These are phyloP conservation scores for Ophion ventricosus DNA, from an alignment of 2,888 invertebrate species.

Conservation along the genomic window DNA sequence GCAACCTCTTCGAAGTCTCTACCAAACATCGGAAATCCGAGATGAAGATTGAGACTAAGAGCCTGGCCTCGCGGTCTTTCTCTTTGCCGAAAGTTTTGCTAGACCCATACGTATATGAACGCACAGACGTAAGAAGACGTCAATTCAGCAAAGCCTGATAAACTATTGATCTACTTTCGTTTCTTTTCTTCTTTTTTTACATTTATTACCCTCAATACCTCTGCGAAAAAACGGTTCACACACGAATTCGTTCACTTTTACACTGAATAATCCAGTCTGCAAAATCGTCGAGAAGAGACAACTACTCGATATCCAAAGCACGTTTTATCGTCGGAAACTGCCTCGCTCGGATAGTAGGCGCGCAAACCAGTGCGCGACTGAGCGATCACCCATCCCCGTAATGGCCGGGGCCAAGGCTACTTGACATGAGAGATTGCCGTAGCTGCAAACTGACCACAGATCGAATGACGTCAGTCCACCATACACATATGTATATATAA, in stretches of 20 bases:
- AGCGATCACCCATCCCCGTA: not conserved
- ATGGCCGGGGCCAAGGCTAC: not conserved
- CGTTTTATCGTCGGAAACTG: not conserved
- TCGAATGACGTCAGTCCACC: not conserved
- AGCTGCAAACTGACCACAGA: not conserved
- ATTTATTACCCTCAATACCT: not conserved
- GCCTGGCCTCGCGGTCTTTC: not conserved
- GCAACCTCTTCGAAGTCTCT: conserved; percentile 68
- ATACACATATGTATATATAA: no score
- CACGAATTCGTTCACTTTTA: not conserved
- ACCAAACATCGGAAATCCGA: conserved; percentile 72
- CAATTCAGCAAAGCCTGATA: not conserved
- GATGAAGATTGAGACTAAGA: conserved; percentile 62
- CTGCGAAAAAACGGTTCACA: not conserved
- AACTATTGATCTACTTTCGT: conserved; percentile 3
- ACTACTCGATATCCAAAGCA: not conserved
- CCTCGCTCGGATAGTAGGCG: not conserved
- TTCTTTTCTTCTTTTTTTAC: no score
- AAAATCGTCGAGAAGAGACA: not conserved
- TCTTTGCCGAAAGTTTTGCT: conserved; percentile 66
- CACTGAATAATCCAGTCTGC: not conserved
- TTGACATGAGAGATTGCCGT: not conserved
- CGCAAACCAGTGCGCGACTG: not conserved
- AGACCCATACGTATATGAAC: conserved; percentile 29
- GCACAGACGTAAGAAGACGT: not conserved